These are phyloP conservation scores for Chironomus tepperi DNA, from an alignment of 1,140 invertebrate genomes.

Conservation along the genomic window DNA sequence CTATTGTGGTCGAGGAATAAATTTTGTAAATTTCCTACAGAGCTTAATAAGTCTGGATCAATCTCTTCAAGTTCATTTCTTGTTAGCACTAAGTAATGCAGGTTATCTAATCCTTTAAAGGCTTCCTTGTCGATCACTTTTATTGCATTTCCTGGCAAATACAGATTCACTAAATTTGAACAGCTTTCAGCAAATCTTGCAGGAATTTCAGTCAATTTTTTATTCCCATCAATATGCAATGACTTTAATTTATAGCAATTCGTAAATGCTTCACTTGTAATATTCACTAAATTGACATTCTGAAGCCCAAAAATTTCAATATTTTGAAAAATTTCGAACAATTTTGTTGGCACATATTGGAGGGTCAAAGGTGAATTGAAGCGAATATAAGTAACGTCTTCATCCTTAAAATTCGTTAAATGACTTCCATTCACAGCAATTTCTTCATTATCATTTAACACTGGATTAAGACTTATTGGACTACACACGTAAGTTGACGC, in stretches of 20 bases:
- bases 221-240: not conserved
- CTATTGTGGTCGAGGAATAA: not conserved
- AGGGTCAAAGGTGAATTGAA: not conserved
- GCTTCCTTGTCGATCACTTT: not conserved
- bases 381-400: not conserved
- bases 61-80: not conserved
- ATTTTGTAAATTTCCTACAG: not conserved
- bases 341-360: not conserved
- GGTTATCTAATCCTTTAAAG: not conserved
- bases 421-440: not conserved
- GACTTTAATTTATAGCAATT: constrained; percentile 16
- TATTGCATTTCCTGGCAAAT: not conserved
- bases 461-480: not conserved
- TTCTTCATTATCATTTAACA: not conserved
- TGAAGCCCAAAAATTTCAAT: not conserved
- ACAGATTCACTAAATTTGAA: not conserved
- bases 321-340: not conserved
- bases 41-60: not conserved
- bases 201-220: not conserved
- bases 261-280: not conserved
- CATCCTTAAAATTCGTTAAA: not conserved
- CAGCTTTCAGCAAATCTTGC: not conserved
- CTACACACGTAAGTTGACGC: not conserved
- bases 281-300: not conserved
- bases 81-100: not conserved